Percentiles rank a stretch among this genome's conserved stretches.
Conservation (phyloP, 2,888 invertebrate species). For the Lepidocyrtoides sp. region DNA sequence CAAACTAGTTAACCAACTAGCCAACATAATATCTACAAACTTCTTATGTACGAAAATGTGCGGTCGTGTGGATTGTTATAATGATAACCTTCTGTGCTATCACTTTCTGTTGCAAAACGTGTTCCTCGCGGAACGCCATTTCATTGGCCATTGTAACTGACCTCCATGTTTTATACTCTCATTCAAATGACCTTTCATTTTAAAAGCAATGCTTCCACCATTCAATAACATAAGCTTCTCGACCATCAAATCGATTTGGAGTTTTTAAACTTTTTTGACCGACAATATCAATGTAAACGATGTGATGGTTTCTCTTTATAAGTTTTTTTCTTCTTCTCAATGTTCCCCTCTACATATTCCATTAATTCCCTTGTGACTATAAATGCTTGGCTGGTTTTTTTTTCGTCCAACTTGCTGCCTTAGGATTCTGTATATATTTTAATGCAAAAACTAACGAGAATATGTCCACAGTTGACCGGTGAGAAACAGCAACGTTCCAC, state of each 20-base stretch:
- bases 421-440: neutral
- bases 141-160: neutral
- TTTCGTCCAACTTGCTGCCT: neutral
- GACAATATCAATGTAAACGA: slow-evolving; percentile 5
- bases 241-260: neutral
- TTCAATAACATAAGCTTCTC: neutral
- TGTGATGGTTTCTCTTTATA: neutral
- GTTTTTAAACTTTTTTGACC: neutral
- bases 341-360: neutral
- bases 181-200: slow-evolving; percentile 35
- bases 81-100: neutral
- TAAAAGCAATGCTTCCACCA: neutral
- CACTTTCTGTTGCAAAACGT: neutral
- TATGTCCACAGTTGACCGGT: slow-evolving; percentile 38
- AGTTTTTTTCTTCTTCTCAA: neutral
- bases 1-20: too few species aligned
- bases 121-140: neutral
- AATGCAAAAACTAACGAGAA: slow-evolving; percentile 1
- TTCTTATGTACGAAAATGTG: neutral
- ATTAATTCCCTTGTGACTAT: slow-evolving; percentile 16
- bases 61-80: neutral
- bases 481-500: neutral
- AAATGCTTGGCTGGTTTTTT: neutral
- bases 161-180: slow-evolving; percentile 5
- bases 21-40: slow-evolving; percentile 18